These are phyloP conservation scores for Ichneumoninae sp. DNA, from an alignment of 2,888 invertebrate genomes.

Conservation along the genomic window DNA sequence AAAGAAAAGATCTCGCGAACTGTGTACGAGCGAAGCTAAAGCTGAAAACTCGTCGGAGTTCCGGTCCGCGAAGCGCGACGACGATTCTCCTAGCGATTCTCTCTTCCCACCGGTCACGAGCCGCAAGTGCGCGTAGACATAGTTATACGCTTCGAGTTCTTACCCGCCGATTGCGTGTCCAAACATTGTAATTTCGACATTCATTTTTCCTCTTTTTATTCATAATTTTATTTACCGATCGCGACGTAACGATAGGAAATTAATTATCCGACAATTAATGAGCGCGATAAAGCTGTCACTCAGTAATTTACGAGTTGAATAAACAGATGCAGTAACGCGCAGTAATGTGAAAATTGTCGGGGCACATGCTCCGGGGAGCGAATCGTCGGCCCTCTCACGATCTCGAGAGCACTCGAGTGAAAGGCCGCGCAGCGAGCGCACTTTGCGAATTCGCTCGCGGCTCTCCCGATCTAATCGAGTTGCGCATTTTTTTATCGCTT, in stretches of 20 bases:
- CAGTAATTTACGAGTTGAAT: slow-evolving; percentile 30
- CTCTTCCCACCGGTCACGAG: slow-evolving; percentile 13
- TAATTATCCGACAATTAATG: slow-evolving; percentile 63
- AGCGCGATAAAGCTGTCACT: slow-evolving; percentile 56
- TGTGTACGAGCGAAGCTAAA: neutral
- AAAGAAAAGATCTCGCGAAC: slow-evolving; percentile 7
- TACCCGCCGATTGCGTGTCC: neutral
- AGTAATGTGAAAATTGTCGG: slow-evolving; percentile 29
- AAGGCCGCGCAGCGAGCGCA: slow-evolving; percentile 49
- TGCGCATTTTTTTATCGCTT: neutral
- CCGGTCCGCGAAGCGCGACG: slow-evolving; percentile 75
- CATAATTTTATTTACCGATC: slow-evolving; percentile 36
- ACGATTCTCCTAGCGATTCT: slow-evolving; percentile 56
- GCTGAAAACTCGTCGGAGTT: slow-evolving; percentile 65
- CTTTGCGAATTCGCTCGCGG: slow-evolving; percentile 45
- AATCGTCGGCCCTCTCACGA: slow-evolving; percentile 32
- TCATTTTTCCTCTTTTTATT: slow-evolving; percentile 40
- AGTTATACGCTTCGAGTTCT: neutral
- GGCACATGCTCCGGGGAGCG: neutral
- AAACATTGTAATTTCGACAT: slow-evolving; percentile 20
- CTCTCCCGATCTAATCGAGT: slow-evolving; percentile 34
- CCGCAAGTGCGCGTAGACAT: no score
- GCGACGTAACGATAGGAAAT: slow-evolving; percentile 38
- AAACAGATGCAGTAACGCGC: neutral
- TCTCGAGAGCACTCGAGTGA: slow-evolving; percentile 36